Base-by-base conservation (phyloP, 2,888 invertebrate genomes). In the Elmis aenea region DNA sequence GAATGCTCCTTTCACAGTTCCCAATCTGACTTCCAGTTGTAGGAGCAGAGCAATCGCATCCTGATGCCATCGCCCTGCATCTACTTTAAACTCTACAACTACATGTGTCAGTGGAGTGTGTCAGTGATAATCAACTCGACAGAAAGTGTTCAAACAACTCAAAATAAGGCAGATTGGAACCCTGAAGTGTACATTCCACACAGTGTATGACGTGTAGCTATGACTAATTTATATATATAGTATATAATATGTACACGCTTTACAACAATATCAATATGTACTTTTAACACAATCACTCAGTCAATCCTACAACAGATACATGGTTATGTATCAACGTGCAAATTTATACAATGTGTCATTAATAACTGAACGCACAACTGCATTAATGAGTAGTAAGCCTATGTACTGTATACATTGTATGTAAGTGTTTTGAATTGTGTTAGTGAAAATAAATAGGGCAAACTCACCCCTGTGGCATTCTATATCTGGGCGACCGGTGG, bases 1-100 rank as follows among this genome's bases (percentile, higher is more conserved):
- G 79, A 80, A 80, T 79, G 79, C 77, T 76, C 79, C 76, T 78
- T 79, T 79, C 77, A 77, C 78, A 80, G 79, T 77, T 80, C 79
- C 81, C 81, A 81, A 81, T 81, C 81, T 81, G 81, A 75, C 75
- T 64, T 61, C 64, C 64, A 59, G 58, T 55, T 52, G 53, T 58
- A 60, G 57, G 14, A 51, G 62, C 61, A 62, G 30, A 38, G 20
- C 38, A 48, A 41, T 48, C 28, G 42, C 44, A 31, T 27, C 11
- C 26, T 13, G 13, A 20, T 24, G 26, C 33, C 14, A 45, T 34
- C 37, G 36, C 15, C 28, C 43, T 47, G 45, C 49, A 47, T 30
- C 42, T 40, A 36, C n/a, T n/a, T n/a, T 39, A 42, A 24, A 35
- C 37, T 38, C 44, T 32, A 46, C 38, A 36, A 39, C 49, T 42